Evolutionary conservation across 2,113 vertebrate genomes (phyloP), one percentile per base, ranked within the genome.

Genomic region (Engraulis encrasicolus): DNA sequence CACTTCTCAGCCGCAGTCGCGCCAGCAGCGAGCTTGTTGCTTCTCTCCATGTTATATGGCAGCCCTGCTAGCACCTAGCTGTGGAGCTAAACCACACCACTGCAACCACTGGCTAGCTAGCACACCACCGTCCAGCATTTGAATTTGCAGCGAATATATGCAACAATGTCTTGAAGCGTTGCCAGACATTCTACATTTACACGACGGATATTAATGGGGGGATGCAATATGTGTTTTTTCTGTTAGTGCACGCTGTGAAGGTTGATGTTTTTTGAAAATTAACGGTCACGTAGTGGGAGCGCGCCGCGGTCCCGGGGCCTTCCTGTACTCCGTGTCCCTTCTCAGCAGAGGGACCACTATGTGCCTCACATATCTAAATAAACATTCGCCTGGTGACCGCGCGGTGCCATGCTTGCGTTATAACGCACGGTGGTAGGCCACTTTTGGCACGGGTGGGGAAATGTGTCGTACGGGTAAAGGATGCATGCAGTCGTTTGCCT

Each of bases 281-380:
- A 85, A 83, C 87, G 81, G 82, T 81, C 52, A 77, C 36, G 48
- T 82, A 81, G 50, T 12, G 17, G 80, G 79, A 84, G 61, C 49
- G 81, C 50, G 52, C 74, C 17, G 19, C 81, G 79, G 87, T 87
- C 89, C 89, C 87, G 84, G 84, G 61, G 80, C 52, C 37, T 80
- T 78, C 82, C 40, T 74, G 38, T 50, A 77, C 80, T 74, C 80
- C 34, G 77, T 83, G 84, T 87, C 86, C 86, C n/a, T n/a, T 84
- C 79, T 20, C 77, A 77, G 50, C 4, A 19, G 40, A 85, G 58
- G 50, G 84, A 79, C 15, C 54, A 61, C 49, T 74, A 27, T 66
- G 79, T 50, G 38, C 50, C 23, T 77, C 36, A 23, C n/a, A 66
- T 6, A 18, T 34, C 78, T 49, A 80, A 84, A 85, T 78, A 34